A percentile compares a stretch with the other conserved stretches of the same genome.
Evolutionary conservation across 2,888 invertebrate genomes (phyloP).

Genomic region (Oxytorus armatus): DNA sequence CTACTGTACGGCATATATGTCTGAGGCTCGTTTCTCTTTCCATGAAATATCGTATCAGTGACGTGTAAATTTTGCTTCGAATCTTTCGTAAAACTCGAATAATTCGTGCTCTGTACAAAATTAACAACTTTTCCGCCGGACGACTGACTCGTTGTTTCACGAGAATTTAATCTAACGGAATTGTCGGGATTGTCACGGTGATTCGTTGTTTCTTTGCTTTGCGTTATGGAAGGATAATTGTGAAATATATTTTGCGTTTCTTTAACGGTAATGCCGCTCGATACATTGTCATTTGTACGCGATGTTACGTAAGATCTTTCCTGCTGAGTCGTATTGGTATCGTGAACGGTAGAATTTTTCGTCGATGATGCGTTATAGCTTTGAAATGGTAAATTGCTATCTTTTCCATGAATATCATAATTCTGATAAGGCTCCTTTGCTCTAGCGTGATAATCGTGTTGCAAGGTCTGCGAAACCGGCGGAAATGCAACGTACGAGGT

Average conservation of each 20-base stretch:
- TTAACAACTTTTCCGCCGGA: slow-evolving; percentile 48
- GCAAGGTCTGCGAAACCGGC: slow-evolving; percentile 70
- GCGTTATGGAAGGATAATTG: slow-evolving; percentile 63
- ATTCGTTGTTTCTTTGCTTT: slow-evolving; percentile 36
- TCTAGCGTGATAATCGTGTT: slow-evolving; percentile 71
- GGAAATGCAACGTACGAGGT: slow-evolving; percentile 47
- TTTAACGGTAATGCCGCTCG: too few relatives aligned
- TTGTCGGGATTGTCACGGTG: slow-evolving; percentile 40
- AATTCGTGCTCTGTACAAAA: slow-evolving; percentile 35
- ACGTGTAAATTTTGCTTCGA: slow-evolving; percentile 42
- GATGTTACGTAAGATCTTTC: slow-evolving; percentile 51
- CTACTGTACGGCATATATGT: slow-evolving; percentile 74
- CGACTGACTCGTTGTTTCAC: slow-evolving; percentile 29
- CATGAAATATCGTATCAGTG: slow-evolving; percentile 72
- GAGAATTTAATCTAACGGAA: slow-evolving; percentile 28
- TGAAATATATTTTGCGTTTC: slow-evolving; percentile 70
- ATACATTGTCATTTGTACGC: slow-evolving; percentile 44
- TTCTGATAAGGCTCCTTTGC: slow-evolving; percentile 70
- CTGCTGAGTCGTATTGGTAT: slow-evolving; percentile 53
- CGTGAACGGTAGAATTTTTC: slow-evolving; percentile 56
- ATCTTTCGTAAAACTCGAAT: slow-evolving; percentile 57
- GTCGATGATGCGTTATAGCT: slow-evolving; percentile 42
- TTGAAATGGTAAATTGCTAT: slow-evolving; percentile 54
- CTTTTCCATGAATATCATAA: slow-evolving; percentile 64
- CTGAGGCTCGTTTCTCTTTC: slow-evolving; percentile 74